These are phyloP conservation scores for Acheta domesticus DNA, from an alignment of 2,888 invertebrate species.

Conservation along the genomic window DNA sequence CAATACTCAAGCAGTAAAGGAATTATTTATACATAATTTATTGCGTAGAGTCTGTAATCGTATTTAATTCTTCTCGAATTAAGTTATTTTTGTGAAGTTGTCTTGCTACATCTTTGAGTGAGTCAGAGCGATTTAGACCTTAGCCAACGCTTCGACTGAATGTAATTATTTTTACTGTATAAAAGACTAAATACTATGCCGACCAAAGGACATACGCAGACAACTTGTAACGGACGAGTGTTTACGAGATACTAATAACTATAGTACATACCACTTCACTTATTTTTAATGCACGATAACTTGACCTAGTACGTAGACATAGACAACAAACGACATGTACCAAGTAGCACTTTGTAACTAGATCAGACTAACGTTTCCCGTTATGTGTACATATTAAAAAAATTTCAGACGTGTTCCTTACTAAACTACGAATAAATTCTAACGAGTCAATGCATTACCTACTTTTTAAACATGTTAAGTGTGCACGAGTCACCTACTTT, in stretches of 20 bases:
- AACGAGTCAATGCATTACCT: neutral
- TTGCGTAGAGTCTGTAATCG: neutral
- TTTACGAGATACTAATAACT: no score
- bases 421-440: neutral
- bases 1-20: neutral
- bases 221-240: neutral
- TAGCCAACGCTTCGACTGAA: neutral
- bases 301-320: no score
- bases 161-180: neutral
- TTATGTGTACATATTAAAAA: neutral
- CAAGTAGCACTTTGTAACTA: neutral
- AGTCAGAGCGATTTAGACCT: neutral
- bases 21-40: constrained; percentile 4
- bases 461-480: neutral
- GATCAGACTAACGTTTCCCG: neutral
- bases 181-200: neutral
- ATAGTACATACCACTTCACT: no score
- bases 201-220: neutral
- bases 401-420: neutral
- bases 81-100: constrained; percentile 9
- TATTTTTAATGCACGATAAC: no score
- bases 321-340: no score
- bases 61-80: constrained; percentile 18
- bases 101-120: constrained; percentile 9
- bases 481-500: constrained; percentile 3